Percentiles rank a stretch among this genome's conserved stretches.
These are phyloP conservation scores for Sterrhoptilus dennistouni DNA, from an alignment of 2,113 vertebrate species.

Conservation along the genomic window DNA sequence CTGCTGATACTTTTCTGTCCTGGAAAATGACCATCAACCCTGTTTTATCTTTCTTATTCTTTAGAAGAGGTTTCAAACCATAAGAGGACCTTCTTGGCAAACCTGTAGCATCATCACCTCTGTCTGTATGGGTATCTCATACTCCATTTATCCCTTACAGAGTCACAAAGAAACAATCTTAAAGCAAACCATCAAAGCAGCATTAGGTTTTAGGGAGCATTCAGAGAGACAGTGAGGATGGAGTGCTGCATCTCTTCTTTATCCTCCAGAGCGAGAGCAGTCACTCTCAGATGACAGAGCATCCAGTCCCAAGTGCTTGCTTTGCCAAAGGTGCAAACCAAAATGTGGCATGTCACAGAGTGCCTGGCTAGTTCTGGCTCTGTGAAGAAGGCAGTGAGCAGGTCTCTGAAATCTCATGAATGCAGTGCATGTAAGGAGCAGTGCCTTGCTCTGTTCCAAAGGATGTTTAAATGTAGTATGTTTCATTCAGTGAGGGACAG, in stretches of 20 bases:
- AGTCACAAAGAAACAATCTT: background rate
- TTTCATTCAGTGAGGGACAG: background rate
- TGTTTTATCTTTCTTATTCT: background rate
- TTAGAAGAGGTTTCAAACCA: background rate
- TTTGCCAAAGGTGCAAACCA: background rate
- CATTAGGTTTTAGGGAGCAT: background rate
- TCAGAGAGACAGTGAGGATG: background rate
- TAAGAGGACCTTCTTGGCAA: background rate
- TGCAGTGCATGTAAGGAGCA: rapidly evolving
- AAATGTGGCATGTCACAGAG: background rate
- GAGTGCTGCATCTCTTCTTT: background rate
- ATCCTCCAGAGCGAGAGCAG: background rate
- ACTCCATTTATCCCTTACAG: background rate
- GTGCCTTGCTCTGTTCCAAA: background rate
- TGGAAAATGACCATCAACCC: background rate
- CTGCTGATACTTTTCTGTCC: background rate
- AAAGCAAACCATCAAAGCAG: background rate
- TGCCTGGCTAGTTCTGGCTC: background rate
- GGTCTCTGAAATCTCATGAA: background rate
- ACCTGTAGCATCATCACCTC: background rate
- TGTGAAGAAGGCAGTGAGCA: background rate
- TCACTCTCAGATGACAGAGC: background rate
- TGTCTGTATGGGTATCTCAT: background rate
- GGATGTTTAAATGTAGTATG: background rate
- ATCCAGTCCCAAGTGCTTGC: background rate